These are phyloP conservation scores for Mesoclemmys tuberculata DNA, from an alignment of 2,113 vertebrate species.

Conservation along the genomic window DNA sequence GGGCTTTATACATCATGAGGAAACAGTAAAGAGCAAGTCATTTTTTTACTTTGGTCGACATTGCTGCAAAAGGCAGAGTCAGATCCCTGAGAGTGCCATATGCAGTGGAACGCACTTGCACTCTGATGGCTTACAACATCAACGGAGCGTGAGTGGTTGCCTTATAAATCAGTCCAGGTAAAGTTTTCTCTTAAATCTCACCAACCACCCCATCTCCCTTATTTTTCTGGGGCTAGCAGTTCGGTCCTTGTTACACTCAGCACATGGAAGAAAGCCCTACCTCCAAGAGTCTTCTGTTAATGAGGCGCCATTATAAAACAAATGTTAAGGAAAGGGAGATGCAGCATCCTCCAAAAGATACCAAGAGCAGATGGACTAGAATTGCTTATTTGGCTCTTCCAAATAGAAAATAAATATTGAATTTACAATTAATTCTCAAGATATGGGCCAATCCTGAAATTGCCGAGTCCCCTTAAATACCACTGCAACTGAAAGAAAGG, in stretches of 20 bases:
- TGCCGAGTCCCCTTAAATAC: neutral
- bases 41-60: neutral
- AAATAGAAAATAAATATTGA: neutral
- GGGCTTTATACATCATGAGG: neutral
- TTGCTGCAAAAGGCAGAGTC: neutral
- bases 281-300: neutral
- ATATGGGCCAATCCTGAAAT: rapidly evolving
- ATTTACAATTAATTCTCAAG: neutral
- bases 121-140: neutral
- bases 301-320: neutral
- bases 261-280: neutral
- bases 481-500: neutral
- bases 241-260: neutral
- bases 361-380: neutral
- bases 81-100: neutral
- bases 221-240: neutral
- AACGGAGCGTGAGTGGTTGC: neutral
- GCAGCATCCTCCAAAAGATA: neutral
- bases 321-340: neutral
- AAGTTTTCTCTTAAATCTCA: neutral
- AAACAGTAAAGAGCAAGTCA: rapidly evolving
- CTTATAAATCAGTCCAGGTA: neutral
- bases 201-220: neutral
- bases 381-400: neutral
- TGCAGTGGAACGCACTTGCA: neutral